Conservation (phyloP, 2,113 vertebrate species). For the Callionymus lyra region DNA sequence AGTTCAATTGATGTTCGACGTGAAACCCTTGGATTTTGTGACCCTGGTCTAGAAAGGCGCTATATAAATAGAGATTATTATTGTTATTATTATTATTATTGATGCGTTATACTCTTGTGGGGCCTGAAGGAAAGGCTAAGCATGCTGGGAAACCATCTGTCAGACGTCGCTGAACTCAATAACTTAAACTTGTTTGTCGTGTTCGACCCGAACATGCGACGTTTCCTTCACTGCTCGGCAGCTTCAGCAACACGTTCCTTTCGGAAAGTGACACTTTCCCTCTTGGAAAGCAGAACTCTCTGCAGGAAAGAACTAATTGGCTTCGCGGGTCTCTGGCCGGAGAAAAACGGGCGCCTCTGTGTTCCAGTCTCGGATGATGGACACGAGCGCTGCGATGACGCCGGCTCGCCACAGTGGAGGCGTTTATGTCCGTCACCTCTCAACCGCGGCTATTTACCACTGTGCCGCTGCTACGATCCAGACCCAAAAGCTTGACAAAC, state of each 20-base stretch:
- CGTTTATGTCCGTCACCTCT: conserved; percentile 21
- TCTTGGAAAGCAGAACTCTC: conserved; percentile 5
- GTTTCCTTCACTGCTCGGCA: neutral
- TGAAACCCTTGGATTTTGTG: too few relatives aligned
- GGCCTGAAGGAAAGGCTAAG: too few relatives aligned
- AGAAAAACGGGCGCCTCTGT: conserved; percentile 5
- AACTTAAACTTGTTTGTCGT: too few relatives aligned
- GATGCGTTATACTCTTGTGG: too few relatives aligned
- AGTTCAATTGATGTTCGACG: too few relatives aligned
- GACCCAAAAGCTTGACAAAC: conserved; percentile 17
- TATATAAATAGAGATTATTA: too few relatives aligned
- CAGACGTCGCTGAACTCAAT: too few relatives aligned
- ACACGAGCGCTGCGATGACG: conserved; percentile 15
- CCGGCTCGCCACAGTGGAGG: conserved; percentile 11
- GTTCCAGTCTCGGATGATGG: conserved; percentile 7
- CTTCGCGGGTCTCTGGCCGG: conserved; percentile 12
- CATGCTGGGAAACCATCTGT: too few relatives aligned
- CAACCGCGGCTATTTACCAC: conserved; percentile 14
- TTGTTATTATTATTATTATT: too few relatives aligned
- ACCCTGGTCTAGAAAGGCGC: too few relatives aligned
- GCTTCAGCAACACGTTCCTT: neutral
- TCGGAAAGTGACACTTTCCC: conserved; percentile 6
- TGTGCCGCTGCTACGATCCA: conserved; percentile 20
- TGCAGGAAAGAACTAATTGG: conserved; percentile 10
- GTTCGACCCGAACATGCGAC: conserved; percentile 1